Base-by-base conservation (phyloP, 2,888 invertebrate species). In the Lithodes maja region DNA sequence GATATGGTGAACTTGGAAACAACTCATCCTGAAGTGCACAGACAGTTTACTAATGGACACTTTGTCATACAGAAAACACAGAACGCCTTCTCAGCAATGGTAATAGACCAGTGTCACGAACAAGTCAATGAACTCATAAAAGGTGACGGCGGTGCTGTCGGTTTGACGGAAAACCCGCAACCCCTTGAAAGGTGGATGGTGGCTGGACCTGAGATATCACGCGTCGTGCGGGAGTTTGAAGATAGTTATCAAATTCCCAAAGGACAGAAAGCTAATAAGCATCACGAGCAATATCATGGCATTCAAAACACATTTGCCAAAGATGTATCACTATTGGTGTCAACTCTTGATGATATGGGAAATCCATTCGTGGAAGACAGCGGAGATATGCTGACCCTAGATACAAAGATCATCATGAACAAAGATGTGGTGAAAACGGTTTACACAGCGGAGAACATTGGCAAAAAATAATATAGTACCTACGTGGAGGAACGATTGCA, bases 191-290 rank as follows among this genome's bases (percentile, higher is more conserved):
- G 74, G 33, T 74, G 74, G 74, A 5, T 74, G 74, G 74, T 74
- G n/a, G 74, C n/a, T 74, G 33, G 74, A 12, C 74, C 74, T 12
- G 74, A 74, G n/a, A n/a, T 74, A 74, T 68, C 68, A 68, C 68
- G 68, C 68, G 9, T 68, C 9, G 15, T 68, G 68, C 15, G 9
- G 7, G 68, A 68, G 15, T 68, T 12, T 68, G 68, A 68, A 68
- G 68, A 68, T 15, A 15, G 68, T 15, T 68, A 68, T 68, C 7
- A 12, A 12, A 15, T 15, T 12, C 9, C 7, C 68, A 68, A 15
- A 12, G 68, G 9, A 68, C 7, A 68, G 9, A 68, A 68, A 15
- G 7, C 68, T 68, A 68, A 7, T 15, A 68, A 15, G 15, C 68
- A 68, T 68, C 68, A 68, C 15, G 68, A 68, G 15, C 68, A 68